Base-by-base conservation (phyloP, 2,888 invertebrate genomes). In the Dynastes grantii region DNA sequence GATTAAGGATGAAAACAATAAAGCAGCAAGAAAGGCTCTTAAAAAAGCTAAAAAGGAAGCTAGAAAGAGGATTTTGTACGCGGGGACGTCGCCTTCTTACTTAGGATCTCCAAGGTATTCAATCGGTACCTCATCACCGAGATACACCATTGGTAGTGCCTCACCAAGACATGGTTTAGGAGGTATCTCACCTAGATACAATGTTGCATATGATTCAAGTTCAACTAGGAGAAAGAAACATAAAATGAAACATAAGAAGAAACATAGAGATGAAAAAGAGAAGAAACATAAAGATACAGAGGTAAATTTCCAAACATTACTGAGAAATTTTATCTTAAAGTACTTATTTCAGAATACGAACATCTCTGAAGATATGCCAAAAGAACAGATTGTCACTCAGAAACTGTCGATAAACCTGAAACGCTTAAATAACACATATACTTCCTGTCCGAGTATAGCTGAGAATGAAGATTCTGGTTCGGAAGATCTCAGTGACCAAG, bases 31-130 rank as follows among this genome's bases (percentile, higher is more conserved):
- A 84, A 94, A 93, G 85, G 95, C 96, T 1, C 88, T 95, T 83
- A 95, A 94, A 86, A 94, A 93, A 86, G 95, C 96, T 0, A 95
- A 94, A 86, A 95, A 94, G 84, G 94, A 95, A 86, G 95, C 95
- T 0, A 92, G 93, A 81, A 92, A 93, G 86, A 92, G 92, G 84
- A 90, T 90, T 71, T 83, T 89, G 61, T 78, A 58, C 53, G 78
- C 80, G 61, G 84, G 84, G 9, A 85, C 85, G 22, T 87, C 87
- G 3, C 85, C 86, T 0, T 83, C 84, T 11, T 85, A 86, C 71
- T 79, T 86, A 22, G 85, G 87, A 45, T 85, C 85, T 27, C 88
- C 88, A 2, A 83, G 88, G 73, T 87, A 85, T 79, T 81, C 85
- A 1, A 63, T 89, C 83, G 82, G 87, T 4, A 84, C 85, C 37